These are phyloP conservation scores for Nothocercus julius DNA, from an alignment of 2,113 vertebrate species.

Conservation along the genomic window DNA sequence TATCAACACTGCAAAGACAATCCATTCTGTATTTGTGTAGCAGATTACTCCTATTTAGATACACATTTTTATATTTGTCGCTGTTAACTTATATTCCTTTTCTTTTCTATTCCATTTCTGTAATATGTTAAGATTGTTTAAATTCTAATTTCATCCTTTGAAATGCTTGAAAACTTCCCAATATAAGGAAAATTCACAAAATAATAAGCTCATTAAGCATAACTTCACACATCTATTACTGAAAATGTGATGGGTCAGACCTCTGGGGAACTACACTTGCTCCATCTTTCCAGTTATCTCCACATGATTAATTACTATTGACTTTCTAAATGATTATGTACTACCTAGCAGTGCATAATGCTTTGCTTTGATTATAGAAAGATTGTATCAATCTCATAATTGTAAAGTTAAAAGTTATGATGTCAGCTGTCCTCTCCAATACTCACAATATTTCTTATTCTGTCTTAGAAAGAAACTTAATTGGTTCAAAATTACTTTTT, in stretches of 20 bases:
- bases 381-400: not conserved
- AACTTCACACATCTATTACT: no score
- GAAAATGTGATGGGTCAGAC: no score
- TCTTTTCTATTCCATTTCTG: not conserved
- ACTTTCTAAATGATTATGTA: no score
- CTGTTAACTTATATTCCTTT: not conserved
- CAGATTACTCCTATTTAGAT: not conserved
- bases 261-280: no score
- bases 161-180: no score
- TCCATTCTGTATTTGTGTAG: not conserved
- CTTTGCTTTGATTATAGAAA: not conserved
- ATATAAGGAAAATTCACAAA: no score
- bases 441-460: not conserved
- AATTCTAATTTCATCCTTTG: no score
- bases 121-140: not conserved
- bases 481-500: no score
- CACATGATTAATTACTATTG: no score
- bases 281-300: no score
- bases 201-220: no score
- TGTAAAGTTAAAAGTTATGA: not conserved
- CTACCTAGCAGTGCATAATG: no score
- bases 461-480: not conserved
- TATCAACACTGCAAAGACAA: not conserved
- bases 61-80: not conserved
- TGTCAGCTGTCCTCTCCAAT: not conserved